phyloP scores from a whole-genome alignment of 2,888 invertebrate genomes.

The Rhaphigaster nebulosa region DNA sequence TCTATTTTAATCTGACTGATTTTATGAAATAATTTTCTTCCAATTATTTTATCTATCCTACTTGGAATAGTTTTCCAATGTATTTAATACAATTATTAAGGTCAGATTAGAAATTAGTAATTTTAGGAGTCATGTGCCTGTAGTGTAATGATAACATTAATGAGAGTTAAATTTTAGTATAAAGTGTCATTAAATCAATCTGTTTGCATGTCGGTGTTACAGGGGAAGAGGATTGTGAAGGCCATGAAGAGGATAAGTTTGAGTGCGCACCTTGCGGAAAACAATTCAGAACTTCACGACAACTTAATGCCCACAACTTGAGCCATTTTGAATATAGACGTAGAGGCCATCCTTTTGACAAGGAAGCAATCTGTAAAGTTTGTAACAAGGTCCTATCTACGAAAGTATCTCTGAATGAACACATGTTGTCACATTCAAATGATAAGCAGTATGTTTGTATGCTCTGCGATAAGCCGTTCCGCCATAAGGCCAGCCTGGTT shows the following conservation, averaged over 20 bases:
- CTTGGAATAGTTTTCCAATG: no score
- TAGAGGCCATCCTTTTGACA: slow-evolving; percentile 22
- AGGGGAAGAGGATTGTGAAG: slow-evolving; percentile 62
- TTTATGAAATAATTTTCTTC: no score
- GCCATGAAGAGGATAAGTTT: slow-evolving; percentile 60
- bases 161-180: no score
- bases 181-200: no score
- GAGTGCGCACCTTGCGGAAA: slow-evolving; percentile 62
- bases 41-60: no score
- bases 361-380: slow-evolving; percentile 66
- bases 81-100: no score
- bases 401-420: slow-evolving; percentile 65
- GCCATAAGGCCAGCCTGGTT: slow-evolving; percentile 59
- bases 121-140: no score
- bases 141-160: no score
- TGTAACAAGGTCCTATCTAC: slow-evolving; percentile 66
- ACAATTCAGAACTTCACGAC: slow-evolving; percentile 60
- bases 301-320: slow-evolving; percentile 62
- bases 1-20: no score
- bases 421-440: slow-evolving; percentile 68
- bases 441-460: slow-evolving; percentile 68
- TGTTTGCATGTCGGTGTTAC: background rate
- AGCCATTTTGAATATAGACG: slow-evolving; percentile 59
- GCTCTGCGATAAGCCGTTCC: slow-evolving; percentile 68
- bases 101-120: no score